These are phyloP conservation scores for Telmatochromis bifrenatus DNA, from an alignment of 2,113 vertebrate genomes.

Conservation along the genomic window DNA sequence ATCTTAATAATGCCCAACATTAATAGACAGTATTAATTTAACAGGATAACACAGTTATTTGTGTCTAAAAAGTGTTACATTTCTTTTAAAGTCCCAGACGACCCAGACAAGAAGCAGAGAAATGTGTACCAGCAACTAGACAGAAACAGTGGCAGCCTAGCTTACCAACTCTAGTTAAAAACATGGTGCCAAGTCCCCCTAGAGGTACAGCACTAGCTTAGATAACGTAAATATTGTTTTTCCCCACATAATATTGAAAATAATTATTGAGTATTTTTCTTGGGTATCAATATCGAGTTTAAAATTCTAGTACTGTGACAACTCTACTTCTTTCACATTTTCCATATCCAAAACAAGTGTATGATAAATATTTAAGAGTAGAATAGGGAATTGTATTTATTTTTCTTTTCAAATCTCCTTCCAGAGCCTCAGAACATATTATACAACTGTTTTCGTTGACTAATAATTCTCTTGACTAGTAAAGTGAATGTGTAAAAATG, in stretches of 20 bases:
- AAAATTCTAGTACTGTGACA: neutral
- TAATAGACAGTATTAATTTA: neutral
- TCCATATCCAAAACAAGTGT: neutral
- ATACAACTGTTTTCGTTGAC: neutral
- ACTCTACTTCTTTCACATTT: neutral
- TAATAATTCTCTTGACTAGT: neutral
- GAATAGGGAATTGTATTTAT: neutral
- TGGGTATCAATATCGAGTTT: neutral
- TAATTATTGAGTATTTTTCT: neutral
- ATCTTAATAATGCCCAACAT: neutral
- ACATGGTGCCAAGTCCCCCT: neutral
- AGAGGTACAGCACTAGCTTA: neutral
- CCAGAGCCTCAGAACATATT: neutral
- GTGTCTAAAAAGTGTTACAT: neutral
- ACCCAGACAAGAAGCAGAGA: neutral
- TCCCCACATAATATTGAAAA: neutral
- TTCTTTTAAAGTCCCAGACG: neutral
- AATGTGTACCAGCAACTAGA: neutral
- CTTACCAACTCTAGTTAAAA: neutral
- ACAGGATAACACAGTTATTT: neutral
- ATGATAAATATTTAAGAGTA: neutral
- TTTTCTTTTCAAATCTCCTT: neutral
- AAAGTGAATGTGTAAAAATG: neutral
- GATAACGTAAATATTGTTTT: neutral
- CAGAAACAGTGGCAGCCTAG: neutral